Evolutionary conservation across 2,888 invertebrate species (phyloP), one percentile per base, ranked within the genome.

Genomic region (Atethmia centrago): DNA sequence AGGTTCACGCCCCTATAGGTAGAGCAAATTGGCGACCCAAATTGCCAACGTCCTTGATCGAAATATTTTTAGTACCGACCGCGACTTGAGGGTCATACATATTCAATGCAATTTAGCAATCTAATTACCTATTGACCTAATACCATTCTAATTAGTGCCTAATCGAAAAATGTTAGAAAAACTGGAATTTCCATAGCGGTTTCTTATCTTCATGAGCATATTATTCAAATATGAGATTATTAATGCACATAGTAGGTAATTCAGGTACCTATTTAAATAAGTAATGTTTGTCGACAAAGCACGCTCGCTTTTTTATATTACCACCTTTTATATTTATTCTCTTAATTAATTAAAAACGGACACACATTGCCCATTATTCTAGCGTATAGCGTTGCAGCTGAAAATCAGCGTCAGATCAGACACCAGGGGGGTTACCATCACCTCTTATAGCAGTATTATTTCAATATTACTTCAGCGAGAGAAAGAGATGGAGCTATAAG

Each of bases 131-230:
- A 53, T 42, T 64, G 25, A 55, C 68, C 76, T 42, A 73, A 74
- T 78, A 67, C 81, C 67, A 36, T 63, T 45, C 36, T 63, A 74
- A 69, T 61, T 61, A 47, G 19, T 40, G 31, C 25, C 56, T 65
- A 80, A 56, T 56, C 45, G 12, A 40, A 12, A n/a, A 31, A 56
- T 62, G 64, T 25, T 61, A 51, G 21, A 77, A 77, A 70, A 68
- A 69, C 59, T 55, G 12, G 36, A 55, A 51, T 61, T 45, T 55
- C 12, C 59, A 59, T 58, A 31, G 58, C 19, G 19, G 8, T 49
- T 49, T 36, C 56, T 69, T 81, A 82, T 79, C 70, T 70, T 82
- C 12, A 69, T 70, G 82, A 25, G 45, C 63, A 77, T 76, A 51
- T 79, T 81, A 79, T 82, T 64, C 64, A 79, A 75, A 75, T 81